Evolutionary conservation across 2,888 invertebrate species (phyloP).

Genomic region (Mesoligia furuncula): DNA sequence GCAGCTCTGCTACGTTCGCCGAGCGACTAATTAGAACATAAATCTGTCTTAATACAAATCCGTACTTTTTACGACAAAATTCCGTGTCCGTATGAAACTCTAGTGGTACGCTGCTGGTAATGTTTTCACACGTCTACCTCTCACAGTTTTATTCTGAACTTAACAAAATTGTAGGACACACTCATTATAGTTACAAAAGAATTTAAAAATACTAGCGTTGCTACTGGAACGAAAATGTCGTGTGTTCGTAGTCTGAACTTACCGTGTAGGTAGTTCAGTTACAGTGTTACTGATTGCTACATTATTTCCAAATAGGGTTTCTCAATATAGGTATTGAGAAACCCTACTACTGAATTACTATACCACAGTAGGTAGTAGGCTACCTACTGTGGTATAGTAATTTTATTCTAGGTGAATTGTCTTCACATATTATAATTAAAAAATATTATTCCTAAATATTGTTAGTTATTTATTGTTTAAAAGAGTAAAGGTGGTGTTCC

Average conservation of each 20-base stretch:
- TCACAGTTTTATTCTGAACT: constrained; percentile 53
- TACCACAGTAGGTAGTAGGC: no score
- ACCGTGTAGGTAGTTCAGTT: neutral
- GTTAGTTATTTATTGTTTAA: no score
- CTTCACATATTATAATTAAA: no score
- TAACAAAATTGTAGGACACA: constrained; percentile 50
- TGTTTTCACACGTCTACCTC: constrained; percentile 53
- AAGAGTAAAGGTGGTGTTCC: no score
- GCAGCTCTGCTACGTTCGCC: constrained; percentile 78
- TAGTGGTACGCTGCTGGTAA: constrained; percentile 47
- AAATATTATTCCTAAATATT: no score
- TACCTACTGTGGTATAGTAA: neutral
- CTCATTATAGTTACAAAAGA: constrained; percentile 60
- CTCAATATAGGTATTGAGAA: no score
- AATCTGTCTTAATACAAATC: constrained; percentile 85
- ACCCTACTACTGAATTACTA: no score
- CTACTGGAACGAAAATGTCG: constrained; percentile 30
- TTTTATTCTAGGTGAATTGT: neutral
- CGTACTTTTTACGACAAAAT: constrained; percentile 79
- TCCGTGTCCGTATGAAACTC: constrained; percentile 68
- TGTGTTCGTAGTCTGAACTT: constrained; percentile 1
- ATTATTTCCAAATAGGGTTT: neutral
- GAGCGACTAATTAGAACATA: constrained; percentile 87
- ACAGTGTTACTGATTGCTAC: constrained; percentile 1
- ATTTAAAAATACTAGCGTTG: constrained; percentile 51